Percentiles rank a stretch among this genome's conserved stretches.
Evolutionary conservation across 2,113 vertebrate species (phyloP).

Genomic region (Sciurus niger): DNA sequence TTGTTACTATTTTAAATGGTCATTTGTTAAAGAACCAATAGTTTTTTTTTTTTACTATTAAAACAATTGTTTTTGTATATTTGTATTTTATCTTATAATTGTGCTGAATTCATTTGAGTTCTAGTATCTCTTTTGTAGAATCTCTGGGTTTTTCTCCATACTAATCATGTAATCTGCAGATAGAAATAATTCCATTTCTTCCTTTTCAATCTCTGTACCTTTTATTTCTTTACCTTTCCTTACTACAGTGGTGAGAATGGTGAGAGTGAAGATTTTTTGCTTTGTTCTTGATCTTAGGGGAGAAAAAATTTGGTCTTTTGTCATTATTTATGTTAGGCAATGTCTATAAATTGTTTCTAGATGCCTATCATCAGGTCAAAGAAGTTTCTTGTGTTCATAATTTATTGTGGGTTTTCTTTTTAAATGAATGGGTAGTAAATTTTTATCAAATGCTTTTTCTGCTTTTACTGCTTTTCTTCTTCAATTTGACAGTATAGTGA

Average conservation of each 20-base stretch:
- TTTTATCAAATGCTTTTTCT: slow-evolving; percentile 12
- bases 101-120: not conserved
- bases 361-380: not conserved
- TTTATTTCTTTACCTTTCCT: slow-evolving; percentile 1
- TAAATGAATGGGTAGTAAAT: not conserved
- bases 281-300: not conserved
- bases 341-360: not conserved
- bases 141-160: not conserved
- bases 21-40: not conserved
- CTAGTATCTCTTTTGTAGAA: not conserved
- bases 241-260: not conserved
- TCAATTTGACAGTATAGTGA: not conserved
- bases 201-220: not conserved
- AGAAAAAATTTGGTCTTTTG: not conserved
- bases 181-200: slow-evolving; percentile 35
- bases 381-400: not conserved
- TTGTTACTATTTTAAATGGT: not conserved
- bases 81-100: not conserved
- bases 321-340: not conserved
- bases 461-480: slow-evolving; percentile 28
- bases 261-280: slow-evolving; percentile 4
- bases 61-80: not conserved
- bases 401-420: not conserved
- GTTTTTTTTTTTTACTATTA: not conserved
- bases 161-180: not conserved